Evolutionary conservation across 2,888 invertebrate species (phyloP).

Genomic region (Elegia similella): DNA sequence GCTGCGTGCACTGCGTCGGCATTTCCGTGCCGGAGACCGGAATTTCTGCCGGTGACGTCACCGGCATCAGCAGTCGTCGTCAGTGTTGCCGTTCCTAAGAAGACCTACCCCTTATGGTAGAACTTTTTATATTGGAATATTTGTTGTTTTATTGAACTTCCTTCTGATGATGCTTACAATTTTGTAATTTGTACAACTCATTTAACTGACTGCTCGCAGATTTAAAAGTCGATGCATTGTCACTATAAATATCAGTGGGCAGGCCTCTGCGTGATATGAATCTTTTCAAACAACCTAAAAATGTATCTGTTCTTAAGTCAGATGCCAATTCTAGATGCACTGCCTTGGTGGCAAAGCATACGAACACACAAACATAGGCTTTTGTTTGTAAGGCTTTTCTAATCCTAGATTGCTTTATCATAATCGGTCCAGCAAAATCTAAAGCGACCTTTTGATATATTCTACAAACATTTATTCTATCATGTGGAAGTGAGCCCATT

Average conservation of each 20-base stretch:
- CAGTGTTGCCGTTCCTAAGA: no score
- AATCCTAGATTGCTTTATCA: constrained; percentile 20
- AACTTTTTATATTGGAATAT: no score
- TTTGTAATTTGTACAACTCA: constrained; percentile 19
- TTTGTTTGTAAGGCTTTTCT: constrained; percentile 20
- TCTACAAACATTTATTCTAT: constrained; percentile 15
- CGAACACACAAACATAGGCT: constrained; percentile 25
- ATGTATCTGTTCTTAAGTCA: constrained; percentile 21
- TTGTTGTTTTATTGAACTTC: no score
- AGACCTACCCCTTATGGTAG: no score
- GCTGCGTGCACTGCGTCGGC: no score
- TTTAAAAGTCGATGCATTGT: constrained; percentile 23
- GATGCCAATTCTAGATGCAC: constrained; percentile 22
- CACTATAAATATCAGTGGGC: constrained; percentile 21
- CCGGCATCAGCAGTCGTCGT: no score
- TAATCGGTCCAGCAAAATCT: constrained; percentile 27
- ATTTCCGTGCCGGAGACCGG: no score
- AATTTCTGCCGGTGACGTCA: no score
- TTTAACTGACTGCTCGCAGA: constrained; percentile 18
- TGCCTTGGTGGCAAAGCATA: no score
- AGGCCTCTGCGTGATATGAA: constrained; percentile 21
- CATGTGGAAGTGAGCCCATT: constrained; percentile 26
- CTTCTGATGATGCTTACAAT: not conserved
- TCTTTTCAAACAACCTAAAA: constrained; percentile 21
- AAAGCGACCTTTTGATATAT: constrained; percentile 22